phyloP scores from a whole-genome alignment of 2,113 vertebrate genomes.

The Epinephelus moara region DNA sequence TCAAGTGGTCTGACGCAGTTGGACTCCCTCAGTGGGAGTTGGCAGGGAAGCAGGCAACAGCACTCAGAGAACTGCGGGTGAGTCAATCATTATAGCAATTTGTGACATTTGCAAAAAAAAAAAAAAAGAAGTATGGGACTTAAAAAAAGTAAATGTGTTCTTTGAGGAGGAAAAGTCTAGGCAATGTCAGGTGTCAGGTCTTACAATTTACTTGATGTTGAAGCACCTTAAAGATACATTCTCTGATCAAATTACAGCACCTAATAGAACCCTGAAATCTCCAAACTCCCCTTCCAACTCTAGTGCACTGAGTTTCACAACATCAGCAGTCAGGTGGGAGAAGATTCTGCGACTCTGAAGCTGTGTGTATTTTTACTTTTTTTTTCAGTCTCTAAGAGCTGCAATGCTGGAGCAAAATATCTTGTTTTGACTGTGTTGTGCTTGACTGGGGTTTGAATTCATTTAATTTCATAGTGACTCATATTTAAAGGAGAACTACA shows the following conservation, averaged over 20 bases:
- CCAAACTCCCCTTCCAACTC: background rate
- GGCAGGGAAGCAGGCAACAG: slow-evolving; percentile 39
- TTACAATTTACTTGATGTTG: background rate
- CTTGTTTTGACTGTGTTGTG: background rate
- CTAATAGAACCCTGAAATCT: background rate
- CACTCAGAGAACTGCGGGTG: slow-evolving; percentile 40
- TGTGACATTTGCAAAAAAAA: slow-evolving; percentile 56
- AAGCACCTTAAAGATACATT: background rate
- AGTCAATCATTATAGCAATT: slow-evolving; percentile 56
- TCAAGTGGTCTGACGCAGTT: slow-evolving; percentile 50
- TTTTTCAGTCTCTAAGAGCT: background rate
- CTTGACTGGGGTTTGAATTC: background rate
- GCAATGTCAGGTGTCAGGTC: slow-evolving; percentile 8
- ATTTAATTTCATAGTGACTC: background rate
- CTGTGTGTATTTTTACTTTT: background rate
- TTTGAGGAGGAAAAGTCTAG: slow-evolving; percentile 25
- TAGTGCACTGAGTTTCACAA: slow-evolving; percentile 2
- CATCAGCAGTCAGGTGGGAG: background rate
- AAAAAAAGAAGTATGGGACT: background rate
- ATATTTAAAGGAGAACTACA: too few species aligned
- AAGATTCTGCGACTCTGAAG: background rate
- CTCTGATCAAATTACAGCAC: background rate
- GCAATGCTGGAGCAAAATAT: background rate
- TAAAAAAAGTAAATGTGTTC: slow-evolving; percentile 7
- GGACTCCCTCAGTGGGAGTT: slow-evolving; percentile 53